Percentiles rank a stretch among this genome's conserved stretches.
phyloP scores from a whole-genome alignment of 2,113 vertebrate species.

The Helogale parvula region DNA sequence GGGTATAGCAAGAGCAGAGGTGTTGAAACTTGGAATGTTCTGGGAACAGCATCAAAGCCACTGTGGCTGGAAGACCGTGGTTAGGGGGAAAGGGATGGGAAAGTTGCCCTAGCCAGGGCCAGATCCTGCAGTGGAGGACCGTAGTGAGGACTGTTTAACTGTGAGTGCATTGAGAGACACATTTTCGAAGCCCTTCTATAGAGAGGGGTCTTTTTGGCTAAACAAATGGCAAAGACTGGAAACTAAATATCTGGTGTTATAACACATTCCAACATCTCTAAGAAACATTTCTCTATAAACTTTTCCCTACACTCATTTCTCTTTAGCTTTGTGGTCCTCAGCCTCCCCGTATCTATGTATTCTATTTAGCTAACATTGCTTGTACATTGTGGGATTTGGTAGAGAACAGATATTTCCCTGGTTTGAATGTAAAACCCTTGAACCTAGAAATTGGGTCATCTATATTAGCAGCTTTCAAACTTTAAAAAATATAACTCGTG shows the following conservation, averaged over 20 bases:
- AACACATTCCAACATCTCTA: background rate
- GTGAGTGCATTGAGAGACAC: background rate
- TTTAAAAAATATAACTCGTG: background rate
- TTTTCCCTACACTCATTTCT: background rate
- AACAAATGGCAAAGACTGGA: background rate
- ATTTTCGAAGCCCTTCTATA: background rate
- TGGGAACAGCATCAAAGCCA: background rate
- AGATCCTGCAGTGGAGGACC: background rate
- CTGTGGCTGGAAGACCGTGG: background rate
- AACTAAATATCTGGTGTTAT: background rate
- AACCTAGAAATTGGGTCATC: background rate
- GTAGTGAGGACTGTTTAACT: background rate
- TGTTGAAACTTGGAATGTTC: background rate
- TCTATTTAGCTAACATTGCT: background rate
- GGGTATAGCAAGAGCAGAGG: background rate
- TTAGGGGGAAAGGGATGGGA: background rate
- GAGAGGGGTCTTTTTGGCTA: background rate
- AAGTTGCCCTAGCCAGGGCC: background rate
- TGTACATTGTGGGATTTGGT: background rate
- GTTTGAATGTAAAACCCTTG: background rate
- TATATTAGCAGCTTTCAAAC: slow-evolving; percentile 7
- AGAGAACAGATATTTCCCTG: background rate
- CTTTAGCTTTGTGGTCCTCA: background rate
- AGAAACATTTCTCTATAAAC: background rate
- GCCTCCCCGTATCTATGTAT: background rate